Evolutionary conservation across 2,888 invertebrate species (phyloP), one percentile per base, ranked within the genome.

Genomic region (Itoplectis maculator): DNA sequence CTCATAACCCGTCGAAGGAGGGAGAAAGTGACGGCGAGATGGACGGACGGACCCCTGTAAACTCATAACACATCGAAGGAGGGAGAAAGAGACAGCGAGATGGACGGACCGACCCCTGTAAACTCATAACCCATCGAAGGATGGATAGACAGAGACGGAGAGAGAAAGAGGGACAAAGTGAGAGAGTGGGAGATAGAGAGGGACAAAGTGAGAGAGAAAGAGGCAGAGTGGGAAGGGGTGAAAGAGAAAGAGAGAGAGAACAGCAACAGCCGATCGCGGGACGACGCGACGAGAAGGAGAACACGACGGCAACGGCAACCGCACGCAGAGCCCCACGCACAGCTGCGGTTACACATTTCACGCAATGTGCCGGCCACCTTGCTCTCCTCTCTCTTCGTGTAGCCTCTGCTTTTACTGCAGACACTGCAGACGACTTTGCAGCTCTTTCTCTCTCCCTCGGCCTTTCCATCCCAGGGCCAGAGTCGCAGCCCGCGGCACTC

Each of bases 301-400:
- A 29, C 29, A 72, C 56, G 59, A 59, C 72, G 47, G 59, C 29
- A 29, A 59, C 29, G 15, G 35, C 59, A 73, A 59, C 42, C 70
- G 54, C 78, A 65, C 66, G 63, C 56, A 75, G 63, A 81, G 68
- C 89, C 75, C 82, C 84, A 91, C 89, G 91, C 90, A 91, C 91
- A 90, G 91, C 91, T 92, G 92, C 89, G 91, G 92, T 92, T 91
- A 89, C 89, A 90, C 89, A 88, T 92, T 92, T 91, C 91, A 91
- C 90, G 91, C 90, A 89, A 91, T 89, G 88, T 88, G 88, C 87
- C 84, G 82, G 84, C 88, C 87, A 87, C 87, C 86, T 87, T 88
- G 84, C 42, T 42, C 59, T 59, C 81, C 70, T n/a, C n/a, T n/a
- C n/a, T n/a, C n/a, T n/a, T n/a, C n/a, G n/a, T n/a, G 45, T 37